These are phyloP conservation scores for Nysson spinosus DNA, from an alignment of 2,888 invertebrate species.

Conservation along the genomic window DNA sequence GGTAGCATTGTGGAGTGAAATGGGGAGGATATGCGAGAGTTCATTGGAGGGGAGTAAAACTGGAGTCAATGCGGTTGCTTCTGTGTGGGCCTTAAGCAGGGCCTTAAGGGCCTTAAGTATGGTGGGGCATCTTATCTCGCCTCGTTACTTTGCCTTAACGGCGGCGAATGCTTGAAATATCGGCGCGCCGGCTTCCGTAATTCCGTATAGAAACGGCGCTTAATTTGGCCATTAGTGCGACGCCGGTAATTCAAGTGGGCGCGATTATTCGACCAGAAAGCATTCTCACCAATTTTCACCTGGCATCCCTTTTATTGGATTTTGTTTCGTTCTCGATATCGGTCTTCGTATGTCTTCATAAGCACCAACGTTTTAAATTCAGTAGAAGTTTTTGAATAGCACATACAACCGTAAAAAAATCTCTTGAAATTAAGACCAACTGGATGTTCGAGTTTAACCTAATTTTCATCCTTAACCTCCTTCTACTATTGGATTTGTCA, in stretches of 20 bases:
- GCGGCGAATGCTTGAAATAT: slow-evolving; percentile 75
- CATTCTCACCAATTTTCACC: slow-evolving; percentile 48
- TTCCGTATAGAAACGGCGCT: slow-evolving; percentile 66
- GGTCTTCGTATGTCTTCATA: not conserved
- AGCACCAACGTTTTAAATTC: not conserved
- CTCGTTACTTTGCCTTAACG: slow-evolving; percentile 75
- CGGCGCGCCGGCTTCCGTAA: slow-evolving; percentile 72
- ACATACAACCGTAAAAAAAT: too few species aligned
- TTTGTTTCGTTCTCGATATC: slow-evolving; percentile 5
- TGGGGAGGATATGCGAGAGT: not conserved
- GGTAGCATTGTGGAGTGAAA: too few species aligned
- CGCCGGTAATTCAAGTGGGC: slow-evolving; percentile 56
- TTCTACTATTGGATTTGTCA: too few species aligned
- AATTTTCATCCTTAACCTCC: too few species aligned
- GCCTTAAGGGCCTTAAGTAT: slow-evolving; percentile 59
- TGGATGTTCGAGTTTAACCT: too few species aligned
- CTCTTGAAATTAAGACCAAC: too few species aligned
- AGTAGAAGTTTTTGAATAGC: too few species aligned
- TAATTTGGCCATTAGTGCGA: slow-evolving; percentile 68
- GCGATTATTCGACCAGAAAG: slow-evolving; percentile 51
- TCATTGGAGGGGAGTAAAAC: slow-evolving; percentile 23
- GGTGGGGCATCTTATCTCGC: slow-evolving; percentile 72
- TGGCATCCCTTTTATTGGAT: slow-evolving; percentile 32
- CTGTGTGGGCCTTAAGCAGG: slow-evolving; percentile 62
- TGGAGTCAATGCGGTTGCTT: slow-evolving; percentile 38